These are phyloP conservation scores for Leptopilina myrica DNA, from an alignment of 2,888 invertebrate genomes.

Conservation along the genomic window DNA sequence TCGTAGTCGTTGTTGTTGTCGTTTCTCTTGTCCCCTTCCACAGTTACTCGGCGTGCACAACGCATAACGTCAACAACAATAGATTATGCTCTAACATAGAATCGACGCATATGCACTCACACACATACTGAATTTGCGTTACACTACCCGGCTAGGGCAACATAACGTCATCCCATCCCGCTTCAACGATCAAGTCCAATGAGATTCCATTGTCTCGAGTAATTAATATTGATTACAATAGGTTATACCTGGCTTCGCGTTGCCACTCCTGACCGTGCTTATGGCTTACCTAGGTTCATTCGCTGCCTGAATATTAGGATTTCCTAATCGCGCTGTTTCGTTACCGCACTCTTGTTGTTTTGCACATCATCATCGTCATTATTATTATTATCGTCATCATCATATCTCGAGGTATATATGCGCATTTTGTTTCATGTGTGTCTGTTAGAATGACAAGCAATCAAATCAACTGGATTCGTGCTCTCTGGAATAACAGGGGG, in stretches of 20 bases:
- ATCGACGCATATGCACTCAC: slow-evolving; percentile 61
- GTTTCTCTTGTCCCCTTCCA: slow-evolving; percentile 64
- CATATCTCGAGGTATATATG: not conserved
- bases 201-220: slow-evolving; percentile 77
- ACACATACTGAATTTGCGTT: slow-evolving; percentile 51
- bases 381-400: not conserved
- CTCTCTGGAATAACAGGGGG: too few species aligned
- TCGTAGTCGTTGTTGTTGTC: slow-evolving; percentile 67
- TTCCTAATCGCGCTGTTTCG: slow-evolving; percentile 49
- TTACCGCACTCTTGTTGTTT: slow-evolving; percentile 12
- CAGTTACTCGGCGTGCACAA: slow-evolving; percentile 66
- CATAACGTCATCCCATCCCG: slow-evolving; percentile 62
- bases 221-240: slow-evolving; percentile 77
- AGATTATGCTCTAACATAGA: slow-evolving; percentile 74
- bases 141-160: slow-evolving; percentile 56
- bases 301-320: slow-evolving; percentile 54
- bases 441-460: not conserved
- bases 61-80: slow-evolving; percentile 76
- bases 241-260: slow-evolving; percentile 69
- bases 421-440: not conserved
- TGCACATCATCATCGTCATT: not conserved
- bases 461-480: not conserved
- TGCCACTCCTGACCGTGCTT: slow-evolving; percentile 63
- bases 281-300: slow-evolving; percentile 60
- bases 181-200: slow-evolving; percentile 76